These are phyloP conservation scores for Syngnathus floridae DNA, from an alignment of 2,113 vertebrate genomes.

Conservation along the genomic window DNA sequence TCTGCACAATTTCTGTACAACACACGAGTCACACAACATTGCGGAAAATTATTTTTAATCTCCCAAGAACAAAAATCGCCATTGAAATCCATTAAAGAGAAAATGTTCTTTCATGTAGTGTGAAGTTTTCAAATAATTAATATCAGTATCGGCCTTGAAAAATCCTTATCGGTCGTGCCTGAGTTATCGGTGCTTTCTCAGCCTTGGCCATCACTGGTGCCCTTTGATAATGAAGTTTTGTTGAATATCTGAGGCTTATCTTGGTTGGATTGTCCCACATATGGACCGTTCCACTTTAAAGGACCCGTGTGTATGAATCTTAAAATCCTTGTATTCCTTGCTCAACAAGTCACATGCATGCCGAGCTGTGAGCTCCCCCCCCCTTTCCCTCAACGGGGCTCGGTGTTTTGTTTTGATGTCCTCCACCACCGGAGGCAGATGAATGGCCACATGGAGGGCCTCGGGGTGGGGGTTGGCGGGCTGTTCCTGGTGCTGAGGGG, in stretches of 20 bases:
- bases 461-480: background rate
- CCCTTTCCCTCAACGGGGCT: slow-evolving; percentile 3
- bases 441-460: slow-evolving; percentile 59
- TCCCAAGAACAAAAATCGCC: too few species aligned
- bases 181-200: too few species aligned
- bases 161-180: too few species aligned
- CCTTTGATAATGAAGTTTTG: background rate
- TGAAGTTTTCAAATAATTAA: too few species aligned
- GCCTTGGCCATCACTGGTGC: too few species aligned
- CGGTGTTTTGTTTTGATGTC: slow-evolving; percentile 64
- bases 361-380: slow-evolving; percentile 34
- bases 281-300: background rate
- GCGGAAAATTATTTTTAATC: too few species aligned
- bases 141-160: too few species aligned
- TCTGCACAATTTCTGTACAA: too few species aligned
- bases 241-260: background rate
- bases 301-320: background rate
- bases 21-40: too few species aligned
- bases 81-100: too few species aligned
- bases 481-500: slow-evolving; percentile 6
- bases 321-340: slow-evolving; percentile 11
- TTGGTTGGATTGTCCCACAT: background rate
- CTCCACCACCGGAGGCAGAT: slow-evolving; percentile 47
- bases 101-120: too few species aligned
- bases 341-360: slow-evolving; percentile 45